Evolutionary conservation across 2,888 invertebrate genomes (phyloP), one percentile per base, ranked within the genome.

Genomic region (Trypoxylon attenuatum): DNA sequence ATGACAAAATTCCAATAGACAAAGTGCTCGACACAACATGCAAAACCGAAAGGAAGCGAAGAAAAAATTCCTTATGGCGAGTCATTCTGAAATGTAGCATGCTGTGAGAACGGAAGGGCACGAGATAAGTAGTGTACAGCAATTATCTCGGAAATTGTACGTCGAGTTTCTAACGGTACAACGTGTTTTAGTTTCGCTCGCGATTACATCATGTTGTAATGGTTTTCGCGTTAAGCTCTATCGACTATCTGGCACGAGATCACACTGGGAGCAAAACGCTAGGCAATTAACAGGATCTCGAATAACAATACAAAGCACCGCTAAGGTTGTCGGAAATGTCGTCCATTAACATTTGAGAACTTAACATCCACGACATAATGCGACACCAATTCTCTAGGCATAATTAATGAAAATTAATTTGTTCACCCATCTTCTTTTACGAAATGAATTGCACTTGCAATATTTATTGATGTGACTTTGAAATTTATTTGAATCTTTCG

Each of bases 1-100:
- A n/a, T n/a, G n/a, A n/a, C n/a, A 23, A 21, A 38, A 6, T 18
- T 13, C 16, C 18, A 2, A 1, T n/a, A 43, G 43, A 58, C 54
- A 27, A 59, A 64, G 47, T 43, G 59, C 43, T 59, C 59, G 4
- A 45, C 1, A 10, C 13, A 5, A 13, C 2, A 2, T 1, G 16
- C 6, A 18, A 3, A 5, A 15, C 5, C 10, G 6, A 22, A 10
- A 21, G 16, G 4, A 38, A 18, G 38, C 21, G 16, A 13, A 22
- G 15, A 13, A 52, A 22, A 43, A 22, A 8, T 47, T 22, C 46
- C 5, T 13, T n/a, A 38, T 15, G 42, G 8, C 22, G n/a, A 16
- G 13, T 22, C 66, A 58, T 66, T 54, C 55, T 56, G 43, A 47
- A 49, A 15, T 10, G 16, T 52, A 18, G 57, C 73, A 69, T 69